Evolutionary conservation across 2,113 vertebrate genomes (phyloP).

Genomic region (Pollimyrus isidori): DNA sequence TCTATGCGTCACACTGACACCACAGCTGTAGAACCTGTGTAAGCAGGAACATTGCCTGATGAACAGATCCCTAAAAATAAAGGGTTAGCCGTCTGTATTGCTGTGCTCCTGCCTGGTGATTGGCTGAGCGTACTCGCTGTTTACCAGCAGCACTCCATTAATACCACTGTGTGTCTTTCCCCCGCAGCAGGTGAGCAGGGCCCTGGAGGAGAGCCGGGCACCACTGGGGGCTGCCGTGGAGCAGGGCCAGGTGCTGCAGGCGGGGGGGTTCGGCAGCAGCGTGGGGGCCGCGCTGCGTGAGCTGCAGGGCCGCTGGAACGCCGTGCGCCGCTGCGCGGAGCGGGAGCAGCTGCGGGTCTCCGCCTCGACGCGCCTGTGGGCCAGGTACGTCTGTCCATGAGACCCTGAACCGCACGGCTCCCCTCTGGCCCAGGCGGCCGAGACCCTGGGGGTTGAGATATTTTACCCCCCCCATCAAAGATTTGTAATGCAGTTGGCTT

Average conservation of each 20-base stretch:
- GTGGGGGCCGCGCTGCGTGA: slow-evolving; percentile 50
- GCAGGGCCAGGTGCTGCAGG: slow-evolving; percentile 59
- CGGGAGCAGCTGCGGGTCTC: slow-evolving; percentile 49
- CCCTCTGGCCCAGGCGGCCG: not conserved
- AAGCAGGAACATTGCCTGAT: not conserved
- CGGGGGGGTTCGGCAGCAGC: slow-evolving; percentile 46
- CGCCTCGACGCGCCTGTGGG: slow-evolving; percentile 53
- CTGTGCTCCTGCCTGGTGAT: not conserved
- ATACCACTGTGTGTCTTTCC: not conserved
- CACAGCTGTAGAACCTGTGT: no score
- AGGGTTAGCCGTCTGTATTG: not conserved
- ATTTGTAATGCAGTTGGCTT: not conserved
- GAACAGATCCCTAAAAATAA: not conserved
- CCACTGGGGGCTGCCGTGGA: slow-evolving; percentile 59
- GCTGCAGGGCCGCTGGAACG: slow-evolving; percentile 65
- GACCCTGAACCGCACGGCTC: not conserved
- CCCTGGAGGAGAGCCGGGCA: slow-evolving; percentile 55
- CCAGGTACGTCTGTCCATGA: slow-evolving; percentile 54
- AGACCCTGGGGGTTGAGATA: not conserved
- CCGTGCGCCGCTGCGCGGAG: slow-evolving; percentile 56
- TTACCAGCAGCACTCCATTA: not conserved
- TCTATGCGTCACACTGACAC: no score
- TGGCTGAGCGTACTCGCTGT: not conserved
- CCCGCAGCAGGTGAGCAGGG: slow-evolving; percentile 59
- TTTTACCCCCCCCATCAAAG: not conserved